Base-by-base conservation (phyloP, 2,888 invertebrate species). In the Gryllus longicercus region DNA sequence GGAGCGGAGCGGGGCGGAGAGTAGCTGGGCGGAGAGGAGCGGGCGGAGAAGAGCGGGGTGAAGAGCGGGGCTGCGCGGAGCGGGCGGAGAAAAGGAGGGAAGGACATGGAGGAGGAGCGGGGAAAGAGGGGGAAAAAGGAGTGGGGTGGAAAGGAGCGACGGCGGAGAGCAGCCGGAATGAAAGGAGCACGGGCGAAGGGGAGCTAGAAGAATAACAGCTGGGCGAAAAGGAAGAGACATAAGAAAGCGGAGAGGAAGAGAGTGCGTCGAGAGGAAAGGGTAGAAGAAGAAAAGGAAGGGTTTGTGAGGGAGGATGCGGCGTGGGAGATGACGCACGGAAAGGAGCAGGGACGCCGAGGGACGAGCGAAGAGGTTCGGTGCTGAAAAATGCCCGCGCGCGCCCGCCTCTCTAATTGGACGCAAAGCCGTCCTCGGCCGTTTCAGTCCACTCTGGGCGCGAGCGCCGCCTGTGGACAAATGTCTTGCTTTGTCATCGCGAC, bases 61-160 rank as follows among this genome's bases (percentile, higher is more conserved):
- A 51, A 78, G 50, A 78, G n/a, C n/a, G n/a, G n/a, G n/a, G n/a
- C n/a, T n/a, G n/a, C n/a, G n/a, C n/a, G 51, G 75, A 18, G 79
- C 49, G 25, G 74, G 49, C n/a, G 78, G 74, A 50, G 79, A 50
- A 51, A 5, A 50, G 75, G 78, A 79, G 25, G 77, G 50, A 75
- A 63, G 50, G 38, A n/a, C n/a, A 50, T 74, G 63, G 23, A 77
- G 63, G 25, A 76, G 76, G 78, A 79, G n/a, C n/a, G 74, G 77
- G 38, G 2, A 25, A 5, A 4, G 38, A 2, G 38, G 4, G 38
- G 38, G 4, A 5, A 5, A 38, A 8, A 38, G 38, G 38, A 5
- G 38, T 8, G 8, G 5, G 38, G 38, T 1, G 38, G 5, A 38
- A 8, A 38, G 25, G 4, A 25, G 25, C 25, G 25, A 25, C 5